phyloP scores from a whole-genome alignment of 1,140 invertebrate genomes.

The Halictus rubicundus region DNA sequence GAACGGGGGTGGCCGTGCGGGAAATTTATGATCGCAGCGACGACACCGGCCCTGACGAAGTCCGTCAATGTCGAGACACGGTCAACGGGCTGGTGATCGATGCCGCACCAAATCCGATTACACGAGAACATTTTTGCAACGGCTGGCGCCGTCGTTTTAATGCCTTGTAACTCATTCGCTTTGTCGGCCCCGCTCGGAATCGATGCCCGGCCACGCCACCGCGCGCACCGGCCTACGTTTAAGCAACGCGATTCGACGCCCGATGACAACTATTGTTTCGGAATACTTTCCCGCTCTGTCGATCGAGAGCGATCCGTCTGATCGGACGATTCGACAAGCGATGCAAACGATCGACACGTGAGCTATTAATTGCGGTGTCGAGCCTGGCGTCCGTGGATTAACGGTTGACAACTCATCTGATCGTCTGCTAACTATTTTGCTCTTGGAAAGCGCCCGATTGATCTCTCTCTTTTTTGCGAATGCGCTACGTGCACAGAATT shows the following conservation, averaged over 20 bases:
- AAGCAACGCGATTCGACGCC: background rate
- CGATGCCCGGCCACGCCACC: background rate
- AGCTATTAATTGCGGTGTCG: background rate
- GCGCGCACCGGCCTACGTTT: background rate
- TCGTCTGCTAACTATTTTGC: no score
- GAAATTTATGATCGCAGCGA: slow-evolving; percentile 24
- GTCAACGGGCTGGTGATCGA: slow-evolving; percentile 33
- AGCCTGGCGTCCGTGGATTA: background rate
- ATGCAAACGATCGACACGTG: background rate
- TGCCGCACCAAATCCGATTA: slow-evolving; percentile 33
- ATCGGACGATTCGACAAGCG: background rate
- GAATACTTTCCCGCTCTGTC: background rate
- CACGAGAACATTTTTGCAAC: slow-evolving; percentile 25
- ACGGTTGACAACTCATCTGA: no score
- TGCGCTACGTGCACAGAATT: no score
- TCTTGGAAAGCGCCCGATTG: no score
- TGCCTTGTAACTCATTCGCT: slow-evolving; percentile 31
- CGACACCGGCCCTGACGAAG: background rate
- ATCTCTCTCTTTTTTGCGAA: no score
- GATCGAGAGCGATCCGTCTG: background rate
- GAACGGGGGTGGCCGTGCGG: background rate
- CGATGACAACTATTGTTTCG: background rate
- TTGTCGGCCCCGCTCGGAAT: slow-evolving; percentile 3
- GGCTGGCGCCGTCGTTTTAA: slow-evolving; percentile 25
- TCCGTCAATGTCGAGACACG: slow-evolving; percentile 34